Conservation (phyloP, 2,113 vertebrate species). For the Carlito syrichta region DNA sequence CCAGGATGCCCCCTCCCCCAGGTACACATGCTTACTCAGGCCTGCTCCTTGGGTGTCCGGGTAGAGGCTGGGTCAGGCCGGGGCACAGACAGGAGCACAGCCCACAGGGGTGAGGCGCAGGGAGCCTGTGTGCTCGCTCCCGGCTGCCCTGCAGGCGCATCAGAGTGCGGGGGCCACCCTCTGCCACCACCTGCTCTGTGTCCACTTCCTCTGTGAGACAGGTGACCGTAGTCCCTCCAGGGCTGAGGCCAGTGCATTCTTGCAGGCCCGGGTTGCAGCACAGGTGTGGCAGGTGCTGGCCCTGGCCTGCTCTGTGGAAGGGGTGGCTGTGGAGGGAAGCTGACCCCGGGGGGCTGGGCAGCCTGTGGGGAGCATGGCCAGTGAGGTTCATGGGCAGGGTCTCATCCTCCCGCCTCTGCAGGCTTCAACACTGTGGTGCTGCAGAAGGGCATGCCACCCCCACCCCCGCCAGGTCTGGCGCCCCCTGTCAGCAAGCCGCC, state of each 20-base stretch:
- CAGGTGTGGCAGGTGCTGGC: neutral
- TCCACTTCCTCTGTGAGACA: neutral
- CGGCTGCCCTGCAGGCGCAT: too few species aligned
- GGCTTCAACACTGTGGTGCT: slow-evolving; percentile 93
- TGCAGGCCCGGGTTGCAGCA: neutral
- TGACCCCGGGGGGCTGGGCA: too few species aligned
- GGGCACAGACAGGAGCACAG: neutral
- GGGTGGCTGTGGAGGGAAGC: neutral
- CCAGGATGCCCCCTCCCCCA: slow-evolving; percentile 94
- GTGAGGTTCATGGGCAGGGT: neutral
- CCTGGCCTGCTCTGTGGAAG: neutral
- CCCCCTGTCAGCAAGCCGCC: slow-evolving; percentile 91
- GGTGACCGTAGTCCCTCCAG: accelerated
- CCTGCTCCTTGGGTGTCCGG: neutral
- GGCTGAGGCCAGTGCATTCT: neutral
- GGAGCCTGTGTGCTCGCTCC: accelerated
- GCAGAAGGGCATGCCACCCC: slow-evolving; percentile 81
- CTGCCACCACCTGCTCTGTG: too few species aligned
- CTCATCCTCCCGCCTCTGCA: slow-evolving; percentile 51
- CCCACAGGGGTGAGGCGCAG: accelerated
- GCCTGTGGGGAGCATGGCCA: neutral
- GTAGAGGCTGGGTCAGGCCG: neutral
- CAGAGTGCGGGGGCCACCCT: too few species aligned
- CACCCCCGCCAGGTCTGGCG: slow-evolving; percentile 88
- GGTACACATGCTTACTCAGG: slow-evolving; percentile 78